Evolutionary conservation across 2,888 invertebrate species (phyloP).

Genomic region (Tipula helvola): DNA sequence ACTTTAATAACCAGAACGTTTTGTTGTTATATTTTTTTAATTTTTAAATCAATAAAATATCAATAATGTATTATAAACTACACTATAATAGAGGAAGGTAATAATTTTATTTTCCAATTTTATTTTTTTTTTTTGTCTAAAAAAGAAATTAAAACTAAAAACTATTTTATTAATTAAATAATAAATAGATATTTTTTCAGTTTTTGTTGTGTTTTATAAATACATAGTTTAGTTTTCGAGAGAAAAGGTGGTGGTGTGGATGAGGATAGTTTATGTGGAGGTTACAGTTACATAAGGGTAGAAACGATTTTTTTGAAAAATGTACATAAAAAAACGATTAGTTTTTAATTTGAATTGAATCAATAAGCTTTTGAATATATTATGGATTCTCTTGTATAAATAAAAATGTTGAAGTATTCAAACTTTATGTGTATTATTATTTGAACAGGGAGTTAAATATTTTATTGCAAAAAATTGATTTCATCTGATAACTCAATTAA

Average conservation of each 20-base stretch:
- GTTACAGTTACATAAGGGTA: background rate
- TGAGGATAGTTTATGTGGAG: background rate
- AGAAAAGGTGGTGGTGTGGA: background rate
- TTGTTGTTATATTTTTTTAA: background rate
- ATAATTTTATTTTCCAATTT: background rate
- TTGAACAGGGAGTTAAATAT: background rate
- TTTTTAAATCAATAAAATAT: background rate
- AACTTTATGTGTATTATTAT: background rate
- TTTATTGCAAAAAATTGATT: too few species aligned
- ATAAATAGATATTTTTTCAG: background rate
- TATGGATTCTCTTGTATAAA: too few species aligned
- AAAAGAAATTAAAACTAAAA: background rate
- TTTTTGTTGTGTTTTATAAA: background rate
- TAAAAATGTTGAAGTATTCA: background rate
- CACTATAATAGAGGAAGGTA: background rate
- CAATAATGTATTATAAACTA: background rate
- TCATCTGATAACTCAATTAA: too few species aligned
- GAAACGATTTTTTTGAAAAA: background rate
- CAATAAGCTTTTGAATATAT: background rate
- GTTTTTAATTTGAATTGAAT: background rate
- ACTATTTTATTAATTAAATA: conserved; percentile 4
- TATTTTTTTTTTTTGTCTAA: background rate
- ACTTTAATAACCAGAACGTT: background rate
- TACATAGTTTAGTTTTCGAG: background rate
- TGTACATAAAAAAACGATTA: background rate